A percentile compares a stretch with the other conserved stretches of the same genome.
Evolutionary conservation across 1,140 invertebrate species (phyloP).

Genomic region (Drosophila baimaii): DNA sequence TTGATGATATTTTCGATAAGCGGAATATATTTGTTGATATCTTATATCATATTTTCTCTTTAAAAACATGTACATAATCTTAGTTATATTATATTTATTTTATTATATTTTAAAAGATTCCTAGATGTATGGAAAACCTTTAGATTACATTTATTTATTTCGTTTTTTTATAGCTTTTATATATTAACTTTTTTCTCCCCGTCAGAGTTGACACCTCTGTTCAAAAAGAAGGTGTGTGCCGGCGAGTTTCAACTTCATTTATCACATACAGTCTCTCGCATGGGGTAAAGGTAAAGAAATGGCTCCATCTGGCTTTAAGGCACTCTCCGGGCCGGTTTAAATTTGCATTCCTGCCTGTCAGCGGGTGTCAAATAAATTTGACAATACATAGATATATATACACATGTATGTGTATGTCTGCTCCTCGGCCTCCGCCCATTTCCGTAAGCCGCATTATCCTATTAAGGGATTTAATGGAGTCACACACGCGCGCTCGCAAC

Average conservation of each 20-base stretch:
- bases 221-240: neutral
- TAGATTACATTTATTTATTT: neutral
- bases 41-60: too few relatives aligned
- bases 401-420: too few relatives aligned
- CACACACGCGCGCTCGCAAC: slow-evolving; percentile 72
- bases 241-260: slow-evolving; percentile 15
- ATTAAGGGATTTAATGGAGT: slow-evolving; percentile 80
- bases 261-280: slow-evolving; percentile 6
- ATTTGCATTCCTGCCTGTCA: slow-evolving; percentile 58
- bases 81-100: too few relatives aligned
- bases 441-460: slow-evolving; percentile 67
- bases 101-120: neutral
- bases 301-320: slow-evolving; percentile 35
- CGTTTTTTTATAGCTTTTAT: neutral
- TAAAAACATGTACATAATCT: too few relatives aligned
- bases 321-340: slow-evolving; percentile 36
- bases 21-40: too few relatives aligned
- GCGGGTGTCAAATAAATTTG: slow-evolving; percentile 63
- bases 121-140: neutral
- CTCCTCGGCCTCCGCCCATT: slow-evolving; percentile 30
- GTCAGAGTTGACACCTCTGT: neutral
- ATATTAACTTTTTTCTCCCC: neutral
- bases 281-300: neutral
- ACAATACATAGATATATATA: slow-evolving; percentile 35
- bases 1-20: too few relatives aligned